These are phyloP conservation scores for Caenorhabditis panamensis DNA, from an alignment of 2,888 invertebrate genomes.

Conservation along the genomic window DNA sequence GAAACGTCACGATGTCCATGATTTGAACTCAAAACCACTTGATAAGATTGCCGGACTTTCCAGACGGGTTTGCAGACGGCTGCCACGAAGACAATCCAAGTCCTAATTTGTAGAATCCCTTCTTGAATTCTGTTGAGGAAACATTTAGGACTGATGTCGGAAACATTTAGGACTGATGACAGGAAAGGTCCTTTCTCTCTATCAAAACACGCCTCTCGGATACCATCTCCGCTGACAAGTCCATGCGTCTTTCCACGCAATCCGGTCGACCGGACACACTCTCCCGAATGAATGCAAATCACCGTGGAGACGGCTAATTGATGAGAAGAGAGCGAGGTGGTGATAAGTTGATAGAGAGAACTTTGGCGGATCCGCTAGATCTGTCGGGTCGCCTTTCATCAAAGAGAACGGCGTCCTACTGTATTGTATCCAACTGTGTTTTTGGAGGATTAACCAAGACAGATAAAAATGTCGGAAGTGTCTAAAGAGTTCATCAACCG, in stretches of 20 bases:
- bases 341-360: not conserved
- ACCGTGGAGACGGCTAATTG: not conserved
- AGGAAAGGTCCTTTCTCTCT: slow-evolving; percentile 12
- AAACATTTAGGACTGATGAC: not conserved
- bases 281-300: not conserved
- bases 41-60: no score
- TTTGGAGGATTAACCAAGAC: not conserved
- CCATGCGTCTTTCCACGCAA: slow-evolving; percentile 32
- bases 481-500: slow-evolving; percentile 2
- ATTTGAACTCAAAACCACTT: no score
- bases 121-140: no score
- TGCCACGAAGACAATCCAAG: no score
- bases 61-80: no score
- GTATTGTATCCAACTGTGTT: not conserved
- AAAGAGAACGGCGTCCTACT: not conserved
- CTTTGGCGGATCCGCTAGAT: not conserved
- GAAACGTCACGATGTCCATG: no score
- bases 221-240: slow-evolving; percentile 51
- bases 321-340: no score
- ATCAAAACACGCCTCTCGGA: slow-evolving; percentile 25
- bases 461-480: slow-evolving; percentile 11
- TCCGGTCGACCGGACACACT: slow-evolving; percentile 7
- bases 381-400: not conserved
- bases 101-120: no score
- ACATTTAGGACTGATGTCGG: no score